Base-by-base conservation (phyloP, 2,888 invertebrate genomes). In the Pomacea canaliculata region DNA sequence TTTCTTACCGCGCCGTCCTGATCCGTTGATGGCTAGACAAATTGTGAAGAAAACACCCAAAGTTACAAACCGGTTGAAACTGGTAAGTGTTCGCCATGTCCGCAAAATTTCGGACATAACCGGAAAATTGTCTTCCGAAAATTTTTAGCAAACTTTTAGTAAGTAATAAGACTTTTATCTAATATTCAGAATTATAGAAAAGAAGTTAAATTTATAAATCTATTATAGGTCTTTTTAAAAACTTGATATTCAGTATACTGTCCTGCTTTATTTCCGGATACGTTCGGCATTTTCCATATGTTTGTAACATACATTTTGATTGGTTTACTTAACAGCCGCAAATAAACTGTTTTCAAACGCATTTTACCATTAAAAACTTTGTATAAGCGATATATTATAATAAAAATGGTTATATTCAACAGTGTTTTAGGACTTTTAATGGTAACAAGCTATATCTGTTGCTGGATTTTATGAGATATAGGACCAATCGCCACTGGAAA, bases 21-120 rank as follows among this genome's bases (percentile, higher is more conserved):
- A 62, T 51, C 66, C 76, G 66, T 66, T 19, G 51, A 70, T 60
- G 66, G 76, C 70, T 71, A 66, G 70, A 69, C 79, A 72, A 78
- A 76, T 77, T 80, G 75, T 81, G 80, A 81, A 78, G 81, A 83
- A 85, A 84, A 81, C 82, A 82, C 82, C 84, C 84, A 81, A 86
- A 84, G 76, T 84, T 82, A 82, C 77, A 81, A 87, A 90, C 90
- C 90, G 89, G 90, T 90, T 89, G 85, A 84, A 90, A 90, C 90
- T 89, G 88, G 90, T 85, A 85, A 82, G 83, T 80, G 83, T 83
- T 84, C 86, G 85, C 86, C 86, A 86, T 87, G 80, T 82, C 83
- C 85, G 83, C 83, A 77, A 63, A 69, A 69, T 71, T 79, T 87
- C 89, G 89, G 85, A 13, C 75, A 80, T 81, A 79, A 84, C 82